phyloP scores from a whole-genome alignment of 53 echinoderm and acorn worm species.

The Henricia sp. region DNA sequence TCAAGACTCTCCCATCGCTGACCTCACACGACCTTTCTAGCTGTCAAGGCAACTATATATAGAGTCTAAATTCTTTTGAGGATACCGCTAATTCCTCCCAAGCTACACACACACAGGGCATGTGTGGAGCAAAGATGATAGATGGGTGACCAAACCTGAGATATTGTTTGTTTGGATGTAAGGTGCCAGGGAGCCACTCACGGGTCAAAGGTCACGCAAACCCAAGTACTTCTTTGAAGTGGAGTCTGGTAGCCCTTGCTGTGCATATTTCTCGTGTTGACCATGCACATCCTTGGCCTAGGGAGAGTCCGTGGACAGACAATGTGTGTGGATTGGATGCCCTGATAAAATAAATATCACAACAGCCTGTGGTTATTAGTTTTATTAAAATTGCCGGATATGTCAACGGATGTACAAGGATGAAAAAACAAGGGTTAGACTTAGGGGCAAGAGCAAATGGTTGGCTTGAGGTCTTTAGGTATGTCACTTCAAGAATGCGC shows the following conservation, averaged over 20 bases:
- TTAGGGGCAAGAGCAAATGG: background rate
- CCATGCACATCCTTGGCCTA: slow-evolving; percentile 30
- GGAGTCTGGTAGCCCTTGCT: background rate
- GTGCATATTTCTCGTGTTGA: background rate
- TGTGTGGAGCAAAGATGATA: slow-evolving; percentile 49
- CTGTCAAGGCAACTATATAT: slow-evolving; percentile 12
- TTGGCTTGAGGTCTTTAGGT: background rate
- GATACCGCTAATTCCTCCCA: background rate
- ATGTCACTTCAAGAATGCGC: background rate
- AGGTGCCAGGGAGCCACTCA: slow-evolving; percentile 35
- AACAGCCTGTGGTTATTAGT: slow-evolving; percentile 16
- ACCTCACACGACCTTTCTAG: background rate
- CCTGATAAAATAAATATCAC: slow-evolving; percentile 9
- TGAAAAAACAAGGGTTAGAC: slow-evolving; percentile 1
- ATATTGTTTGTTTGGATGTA: slow-evolving; percentile 55
- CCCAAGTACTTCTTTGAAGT: slow-evolving; percentile 26
- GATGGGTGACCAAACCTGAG: slow-evolving; percentile 10
- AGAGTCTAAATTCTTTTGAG: slow-evolving; percentile 2
- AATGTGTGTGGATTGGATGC: background rate
- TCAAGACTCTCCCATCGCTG: background rate
- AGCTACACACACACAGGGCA: slow-evolving; percentile 22
- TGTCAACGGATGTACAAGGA: slow-evolving; percentile 25
- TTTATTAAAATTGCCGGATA: background rate
- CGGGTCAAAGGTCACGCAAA: slow-evolving; percentile 39
- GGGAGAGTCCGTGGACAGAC: slow-evolving; percentile 33